Base-by-base conservation (phyloP, 2,888 invertebrate species). In the Eulithis testata region DNA sequence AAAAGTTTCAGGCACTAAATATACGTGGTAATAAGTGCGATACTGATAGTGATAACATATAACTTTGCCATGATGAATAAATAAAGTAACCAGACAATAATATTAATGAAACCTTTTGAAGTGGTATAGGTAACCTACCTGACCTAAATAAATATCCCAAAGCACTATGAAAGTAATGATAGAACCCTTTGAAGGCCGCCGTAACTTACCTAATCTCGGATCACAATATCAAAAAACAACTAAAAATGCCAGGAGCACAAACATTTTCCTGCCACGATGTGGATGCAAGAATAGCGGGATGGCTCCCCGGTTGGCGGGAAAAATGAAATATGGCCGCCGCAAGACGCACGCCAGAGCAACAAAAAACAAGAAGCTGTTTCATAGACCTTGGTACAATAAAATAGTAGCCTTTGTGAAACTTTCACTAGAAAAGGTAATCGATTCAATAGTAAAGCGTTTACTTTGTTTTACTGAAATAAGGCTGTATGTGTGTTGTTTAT, bases 241-340 rank as follows among this genome's bases (percentile, higher is more conserved):
- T 60, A 69, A 70, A 70, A 70, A 70, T 68, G 60, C 50, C 54
- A 55, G 60, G 47, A 69, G 63, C 59, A 52, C 57, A 73, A 75
- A 74, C 79, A 80, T 77, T 80, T 74, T 70, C 76, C 65, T 71
- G 61, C 73, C 77, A 74, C 73, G 70, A 76, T 78, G 77, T 78
- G 76, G 71, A 81, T 79, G 79, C 76, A 77, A 80, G 76, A 81
- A 87, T 83, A 82, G 85, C 81, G 83, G 60, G 79, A 82, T 79
- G 77, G 74, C 70, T 79, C 79, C 66, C 82, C 75, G 78, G 81
- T 76, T 80, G 81, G 80, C 82, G 84, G 82, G 81, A 79, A 85
- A 86, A 83, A 88, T 88, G 84, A 88, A 88, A 87, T 85, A 87
- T 87, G 83, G 84, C 82, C 69, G 82, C 81, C 83, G 79, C 82